A percentile compares a stretch with the other conserved stretches of the same genome.
Conservation (phyloP, 2,797 vertebrate genomes). For the Pipistrellus kuhlii region DNA sequence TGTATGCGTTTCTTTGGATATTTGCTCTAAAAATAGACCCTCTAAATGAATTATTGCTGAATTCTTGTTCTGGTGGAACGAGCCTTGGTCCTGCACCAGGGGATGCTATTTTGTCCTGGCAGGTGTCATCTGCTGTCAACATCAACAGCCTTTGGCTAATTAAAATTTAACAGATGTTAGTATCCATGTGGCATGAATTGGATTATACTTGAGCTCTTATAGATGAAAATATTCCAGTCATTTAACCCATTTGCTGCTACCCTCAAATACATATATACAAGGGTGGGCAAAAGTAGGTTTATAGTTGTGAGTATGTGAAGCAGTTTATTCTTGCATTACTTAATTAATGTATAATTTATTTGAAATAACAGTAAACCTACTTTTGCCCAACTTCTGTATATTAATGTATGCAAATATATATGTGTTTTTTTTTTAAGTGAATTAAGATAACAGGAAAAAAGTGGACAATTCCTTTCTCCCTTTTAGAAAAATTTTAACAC, state of each 20-base stretch:
- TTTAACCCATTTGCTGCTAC: background rate
- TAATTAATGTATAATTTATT: background rate
- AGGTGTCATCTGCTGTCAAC: background rate
- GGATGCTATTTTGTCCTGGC: background rate
- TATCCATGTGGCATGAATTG: background rate
- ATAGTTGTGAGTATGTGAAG: background rate
- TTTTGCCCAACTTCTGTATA: background rate
- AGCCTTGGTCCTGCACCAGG: background rate
- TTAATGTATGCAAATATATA: background rate
- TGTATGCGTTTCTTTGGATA: background rate
- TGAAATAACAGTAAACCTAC: background rate
- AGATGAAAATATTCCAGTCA: background rate
- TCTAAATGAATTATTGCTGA: background rate
- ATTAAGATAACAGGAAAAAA: background rate
- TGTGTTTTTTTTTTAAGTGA: background rate
- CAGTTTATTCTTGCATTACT: background rate
- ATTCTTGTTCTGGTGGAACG: background rate
- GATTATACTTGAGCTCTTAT: background rate
- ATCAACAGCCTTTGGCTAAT: background rate
- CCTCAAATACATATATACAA: background rate
- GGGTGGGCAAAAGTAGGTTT: background rate
- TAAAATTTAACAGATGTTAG: background rate
- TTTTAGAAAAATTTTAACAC: background rate
- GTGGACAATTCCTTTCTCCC: background rate
- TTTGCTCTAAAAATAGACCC: background rate